A percentile compares a stretch with the other conserved stretches of the same genome.
Conservation (phyloP, 1,140 invertebrate genomes). For the Drosophila arizonae region DNA sequence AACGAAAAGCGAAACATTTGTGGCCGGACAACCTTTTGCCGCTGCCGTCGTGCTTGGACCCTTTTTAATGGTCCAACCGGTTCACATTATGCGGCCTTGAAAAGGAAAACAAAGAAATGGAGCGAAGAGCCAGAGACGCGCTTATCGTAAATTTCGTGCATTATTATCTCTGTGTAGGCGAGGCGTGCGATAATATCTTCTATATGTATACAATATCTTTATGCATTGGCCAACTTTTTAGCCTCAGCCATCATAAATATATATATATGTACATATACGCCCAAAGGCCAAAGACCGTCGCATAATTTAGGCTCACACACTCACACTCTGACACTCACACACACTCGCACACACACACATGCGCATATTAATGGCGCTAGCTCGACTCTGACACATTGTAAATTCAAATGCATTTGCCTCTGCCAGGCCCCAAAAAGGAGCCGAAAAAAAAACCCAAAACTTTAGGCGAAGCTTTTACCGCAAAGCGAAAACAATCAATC, state of each 20-base stretch:
- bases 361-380: slow-evolving; percentile 69
- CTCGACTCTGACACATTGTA: slow-evolving; percentile 69
- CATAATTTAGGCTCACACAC: slow-evolving; percentile 41
- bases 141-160: slow-evolving; percentile 76
- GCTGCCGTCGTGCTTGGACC: slow-evolving; percentile 23
- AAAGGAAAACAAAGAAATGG: slow-evolving; percentile 43
- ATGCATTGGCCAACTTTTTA: slow-evolving; percentile 62
- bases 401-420: slow-evolving; percentile 78
- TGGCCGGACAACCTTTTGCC: slow-evolving; percentile 64
- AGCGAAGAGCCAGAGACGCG: slow-evolving; percentile 11
- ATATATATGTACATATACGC: slow-evolving; percentile 5
- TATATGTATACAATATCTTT: slow-evolving; percentile 39
- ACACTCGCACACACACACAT: slow-evolving; percentile 9
- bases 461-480: slow-evolving; percentile 61
- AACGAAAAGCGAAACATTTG: slow-evolving; percentile 68
- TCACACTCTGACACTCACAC: slow-evolving; percentile 13
- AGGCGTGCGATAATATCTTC: slow-evolving; percentile 59
- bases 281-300: slow-evolving; percentile 41
- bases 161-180: slow-evolving; percentile 64
- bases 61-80: slow-evolving; percentile 72
- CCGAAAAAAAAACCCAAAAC: slow-evolving; percentile 12
- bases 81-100: slow-evolving; percentile 76
- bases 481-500: slow-evolving; percentile 80
- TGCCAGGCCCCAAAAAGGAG: slow-evolving; percentile 37
- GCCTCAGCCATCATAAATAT: slow-evolving; percentile 59